These are phyloP conservation scores for Drosophila mayaguana DNA, from an alignment of 2,888 invertebrate genomes.

Conservation along the genomic window DNA sequence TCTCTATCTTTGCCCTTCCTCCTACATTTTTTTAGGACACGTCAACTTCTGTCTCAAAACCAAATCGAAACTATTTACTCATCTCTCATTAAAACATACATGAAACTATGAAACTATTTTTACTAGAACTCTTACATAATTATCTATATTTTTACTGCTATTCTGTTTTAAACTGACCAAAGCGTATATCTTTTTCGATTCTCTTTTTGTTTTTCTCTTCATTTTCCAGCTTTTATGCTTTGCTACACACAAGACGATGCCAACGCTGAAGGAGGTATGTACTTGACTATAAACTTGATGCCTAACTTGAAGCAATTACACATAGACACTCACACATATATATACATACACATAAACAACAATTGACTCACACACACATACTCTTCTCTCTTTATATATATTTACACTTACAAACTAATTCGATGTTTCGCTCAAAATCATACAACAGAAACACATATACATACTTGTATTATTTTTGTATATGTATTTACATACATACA, in stretches of 20 bases:
- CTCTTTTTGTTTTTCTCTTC: conserved; percentile 73
- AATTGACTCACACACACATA: conserved; percentile 23
- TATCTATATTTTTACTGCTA: conserved; percentile 46
- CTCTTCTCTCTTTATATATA: conserved; percentile 11
- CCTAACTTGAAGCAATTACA: conserved; percentile 31
- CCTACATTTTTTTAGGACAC: not conserved
- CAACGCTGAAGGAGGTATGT: conserved; percentile 96
- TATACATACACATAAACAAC: conserved; percentile 1
- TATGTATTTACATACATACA: conserved; percentile 23
- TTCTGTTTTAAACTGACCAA: conserved; percentile 93
- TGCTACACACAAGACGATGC: conserved; percentile 97
- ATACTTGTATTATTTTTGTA: conserved; percentile 21
- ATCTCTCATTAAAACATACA: conserved; percentile 31
- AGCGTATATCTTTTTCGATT: conserved; percentile 75
- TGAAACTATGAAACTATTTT: conserved; percentile 22
- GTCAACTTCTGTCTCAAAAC: not conserved
- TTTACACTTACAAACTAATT: conserved; percentile 23
- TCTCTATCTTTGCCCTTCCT: no score
- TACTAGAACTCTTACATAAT: conserved; percentile 34
- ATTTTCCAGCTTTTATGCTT: conserved; percentile 95
- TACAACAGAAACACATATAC: conserved; percentile 7
- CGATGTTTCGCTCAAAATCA: conserved; percentile 16
- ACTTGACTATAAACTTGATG: conserved; percentile 72
- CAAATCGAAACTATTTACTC: conserved; percentile 5
- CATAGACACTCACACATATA: conserved; percentile 33